Evolutionary conservation across 1,140 invertebrate genomes (phyloP).

Genomic region (Meloidogyne chitwoodi): DNA sequence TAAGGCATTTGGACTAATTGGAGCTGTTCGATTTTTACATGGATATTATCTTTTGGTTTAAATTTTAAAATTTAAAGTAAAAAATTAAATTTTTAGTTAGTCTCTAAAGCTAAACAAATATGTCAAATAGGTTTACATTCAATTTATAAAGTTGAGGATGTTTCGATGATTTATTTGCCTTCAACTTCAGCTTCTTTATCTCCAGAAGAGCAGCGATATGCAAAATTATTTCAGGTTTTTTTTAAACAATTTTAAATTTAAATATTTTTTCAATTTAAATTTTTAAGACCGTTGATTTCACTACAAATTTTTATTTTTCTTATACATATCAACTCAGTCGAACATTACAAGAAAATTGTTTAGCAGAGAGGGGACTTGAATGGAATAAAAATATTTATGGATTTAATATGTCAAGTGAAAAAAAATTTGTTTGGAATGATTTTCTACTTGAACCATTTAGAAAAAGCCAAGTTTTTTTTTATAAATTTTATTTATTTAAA

Average conservation of each 20-base stretch:
- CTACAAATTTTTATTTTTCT: slow-evolving; percentile 60
- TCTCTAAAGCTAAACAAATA: slow-evolving; percentile 53
- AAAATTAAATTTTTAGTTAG: slow-evolving; percentile 38
- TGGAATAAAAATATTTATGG: slow-evolving; percentile 33
- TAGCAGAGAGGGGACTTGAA: slow-evolving; percentile 24
- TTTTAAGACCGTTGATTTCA: slow-evolving; percentile 57
- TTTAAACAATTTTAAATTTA: too few relatives aligned
- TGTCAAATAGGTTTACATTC: slow-evolving; percentile 47
- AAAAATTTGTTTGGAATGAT: slow-evolving; percentile 59
- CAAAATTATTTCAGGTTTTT: slow-evolving; percentile 54
- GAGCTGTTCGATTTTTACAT: slow-evolving; percentile 54
- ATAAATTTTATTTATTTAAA: neutral
- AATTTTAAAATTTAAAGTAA: neutral
- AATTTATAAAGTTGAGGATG: slow-evolving; percentile 58
- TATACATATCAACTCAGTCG: slow-evolving; percentile 57
- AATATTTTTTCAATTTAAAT: neutral
- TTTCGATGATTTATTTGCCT: slow-evolving; percentile 56
- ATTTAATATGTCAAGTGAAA: slow-evolving; percentile 31
- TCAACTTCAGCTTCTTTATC: slow-evolving; percentile 22
- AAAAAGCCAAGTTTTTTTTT: slow-evolving; percentile 27
- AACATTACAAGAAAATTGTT: slow-evolving; percentile 56
- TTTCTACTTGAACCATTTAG: slow-evolving; percentile 54
- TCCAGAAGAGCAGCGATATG: slow-evolving; percentile 52
- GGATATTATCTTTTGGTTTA: slow-evolving; percentile 57
- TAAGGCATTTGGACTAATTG: slow-evolving; percentile 54